These are phyloP conservation scores for Pimephales promelas DNA, from an alignment of 2,113 vertebrate species.

Conservation along the genomic window DNA sequence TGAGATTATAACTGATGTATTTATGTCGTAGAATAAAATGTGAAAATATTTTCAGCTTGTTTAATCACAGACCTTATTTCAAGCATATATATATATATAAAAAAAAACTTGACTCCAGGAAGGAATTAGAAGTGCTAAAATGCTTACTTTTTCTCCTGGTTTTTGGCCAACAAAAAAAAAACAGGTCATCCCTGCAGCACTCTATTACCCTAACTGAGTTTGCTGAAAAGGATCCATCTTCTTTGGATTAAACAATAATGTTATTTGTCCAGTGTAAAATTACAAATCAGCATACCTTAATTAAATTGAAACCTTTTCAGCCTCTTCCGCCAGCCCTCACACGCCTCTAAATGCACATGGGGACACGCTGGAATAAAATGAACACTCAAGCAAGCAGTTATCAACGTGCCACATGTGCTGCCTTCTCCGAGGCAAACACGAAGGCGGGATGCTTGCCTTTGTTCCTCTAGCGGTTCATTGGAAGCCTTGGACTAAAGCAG, in stretches of 20 bases:
- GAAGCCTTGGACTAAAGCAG: conserved; percentile 42
- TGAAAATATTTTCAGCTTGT: neutral
- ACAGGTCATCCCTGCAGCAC: neutral
- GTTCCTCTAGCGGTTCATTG: conserved; percentile 44
- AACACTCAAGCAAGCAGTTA: conserved; percentile 47
- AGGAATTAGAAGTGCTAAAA: neutral
- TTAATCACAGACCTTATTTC: neutral
- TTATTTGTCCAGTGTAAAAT: too few relatives aligned
- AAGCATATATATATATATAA: too few relatives aligned
- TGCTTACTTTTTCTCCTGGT: neutral
- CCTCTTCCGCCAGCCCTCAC: conserved; percentile 1
- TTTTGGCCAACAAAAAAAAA: neutral
- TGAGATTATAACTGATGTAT: too few relatives aligned
- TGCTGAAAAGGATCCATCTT: neutral
- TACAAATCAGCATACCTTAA: conserved; percentile 13
- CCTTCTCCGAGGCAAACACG: conserved; percentile 40
- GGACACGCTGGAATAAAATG: neutral
- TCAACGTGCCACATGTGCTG: conserved; percentile 48
- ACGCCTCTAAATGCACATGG: neutral
- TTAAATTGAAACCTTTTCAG: conserved; percentile 32
- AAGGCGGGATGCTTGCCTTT: conserved; percentile 43
- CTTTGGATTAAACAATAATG: neutral
- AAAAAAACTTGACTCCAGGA: neutral
- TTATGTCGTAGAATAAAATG: neutral
- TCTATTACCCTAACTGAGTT: neutral